These are phyloP conservation scores for Drosophila ezoana DNA, from an alignment of 2,888 invertebrate species.

Conservation along the genomic window DNA sequence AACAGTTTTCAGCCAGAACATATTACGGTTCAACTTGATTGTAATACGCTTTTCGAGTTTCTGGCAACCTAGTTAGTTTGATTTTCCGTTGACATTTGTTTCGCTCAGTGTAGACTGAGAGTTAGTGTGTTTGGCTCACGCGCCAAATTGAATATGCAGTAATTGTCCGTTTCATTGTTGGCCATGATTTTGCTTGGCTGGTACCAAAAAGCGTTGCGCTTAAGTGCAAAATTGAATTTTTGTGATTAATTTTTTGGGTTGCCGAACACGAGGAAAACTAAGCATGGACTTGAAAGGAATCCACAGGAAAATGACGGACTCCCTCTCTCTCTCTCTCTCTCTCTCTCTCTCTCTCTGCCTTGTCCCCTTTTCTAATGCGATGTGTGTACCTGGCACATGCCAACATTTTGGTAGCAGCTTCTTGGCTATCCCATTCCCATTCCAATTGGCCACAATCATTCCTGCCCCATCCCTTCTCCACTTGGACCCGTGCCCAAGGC, in stretches of 20 bases:
- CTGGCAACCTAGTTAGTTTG: too few relatives aligned
- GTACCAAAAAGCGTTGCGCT: constrained; percentile 48
- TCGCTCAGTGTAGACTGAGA: constrained; percentile 29
- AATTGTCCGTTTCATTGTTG: constrained; percentile 73
- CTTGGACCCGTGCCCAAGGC: constrained; percentile 41
- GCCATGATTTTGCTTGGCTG: constrained; percentile 64
- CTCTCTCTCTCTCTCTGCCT: too few relatives aligned
- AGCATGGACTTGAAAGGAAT: constrained; percentile 2
- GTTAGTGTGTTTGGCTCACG: constrained; percentile 33
- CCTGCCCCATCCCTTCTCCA: constrained; percentile 25
- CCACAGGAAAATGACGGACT: background rate
- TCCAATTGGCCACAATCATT: constrained; percentile 37
- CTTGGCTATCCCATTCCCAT: constrained; percentile 11
- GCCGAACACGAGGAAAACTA: constrained; percentile 6
- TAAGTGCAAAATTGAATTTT: constrained; percentile 76
- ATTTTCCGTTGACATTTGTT: constrained; percentile 1
- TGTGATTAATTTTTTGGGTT: constrained; percentile 56
- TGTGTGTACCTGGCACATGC: constrained; percentile 44
- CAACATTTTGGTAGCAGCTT: constrained; percentile 23
- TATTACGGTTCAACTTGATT: too few relatives aligned
- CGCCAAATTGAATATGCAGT: constrained; percentile 69
- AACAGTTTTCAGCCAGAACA: too few relatives aligned
- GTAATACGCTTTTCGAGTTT: too few relatives aligned
- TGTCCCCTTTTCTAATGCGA: background rate
- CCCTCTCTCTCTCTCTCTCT: background rate